Base-by-base conservation (phyloP, 2,888 invertebrate species). In the Apamea anceps region DNA sequence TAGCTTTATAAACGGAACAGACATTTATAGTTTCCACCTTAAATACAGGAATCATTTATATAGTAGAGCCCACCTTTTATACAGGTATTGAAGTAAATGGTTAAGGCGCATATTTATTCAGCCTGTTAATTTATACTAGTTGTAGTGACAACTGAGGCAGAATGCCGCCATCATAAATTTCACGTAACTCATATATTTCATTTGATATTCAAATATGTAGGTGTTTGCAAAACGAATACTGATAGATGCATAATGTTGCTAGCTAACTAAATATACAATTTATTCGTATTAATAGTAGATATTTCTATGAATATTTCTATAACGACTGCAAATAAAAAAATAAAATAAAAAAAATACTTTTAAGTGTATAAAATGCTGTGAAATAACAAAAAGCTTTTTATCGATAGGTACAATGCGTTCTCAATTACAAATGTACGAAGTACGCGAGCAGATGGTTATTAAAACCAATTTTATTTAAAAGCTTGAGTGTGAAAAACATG, bases 401-500 rank as follows among this genome's bases (percentile, higher is more conserved):
- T 77, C 57, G 57, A 77, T 21, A n/a, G n/a, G n/a, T n/a, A 76
- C 75, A 86, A 81, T 84, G 75, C 79, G 77, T 89, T 87, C 84
- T 83, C 85, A 81, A 79, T 89, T 87, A 87, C 85, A 81, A 87
- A 86, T 77, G 79, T 76, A 82, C 74, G 72, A 45, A 72, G 71
- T 75, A 78, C 54, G 66, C 71, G 75, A 78, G 85, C 83, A 85
- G 85, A 86, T 91, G 90, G 90, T 89, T 88, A 85, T 88, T 87
- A 88, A 87, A 90, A 86, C 87, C 81, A 83, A 89, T 89, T 93
- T 91, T 85, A 90, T 91, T 91, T 91, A 91, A 92, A 91, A 90
- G 88, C 87, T 90, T 82, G 81, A 90, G 89, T 89, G 88, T 90
- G 91, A 92, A 93, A 92, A 93, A 94, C 92, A 92, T 94, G 93